phyloP scores from a whole-genome alignment of 2,797 vertebrate genomes.

The Squalus acanthias region DNA sequence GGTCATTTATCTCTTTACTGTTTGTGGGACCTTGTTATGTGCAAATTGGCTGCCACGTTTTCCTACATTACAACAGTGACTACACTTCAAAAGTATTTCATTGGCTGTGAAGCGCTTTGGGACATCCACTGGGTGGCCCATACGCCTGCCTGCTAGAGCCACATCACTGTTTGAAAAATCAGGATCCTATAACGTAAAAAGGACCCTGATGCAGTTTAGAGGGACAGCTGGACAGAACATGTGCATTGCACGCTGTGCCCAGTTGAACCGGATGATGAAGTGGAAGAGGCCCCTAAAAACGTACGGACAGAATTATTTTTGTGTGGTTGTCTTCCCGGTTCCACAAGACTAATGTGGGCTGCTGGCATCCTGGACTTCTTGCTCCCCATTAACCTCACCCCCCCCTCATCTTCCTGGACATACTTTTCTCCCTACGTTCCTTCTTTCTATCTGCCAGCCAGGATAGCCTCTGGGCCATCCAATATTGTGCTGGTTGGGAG shows the following conservation, averaged over 20 bases:
- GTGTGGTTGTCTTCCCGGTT: too few relatives aligned
- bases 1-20: neutral
- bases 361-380: neutral
- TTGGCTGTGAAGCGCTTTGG: neutral
- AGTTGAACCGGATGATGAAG: neutral
- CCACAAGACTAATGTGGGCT: neutral
- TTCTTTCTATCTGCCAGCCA: neutral
- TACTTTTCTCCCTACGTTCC: neutral
- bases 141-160: neutral
- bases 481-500: neutral
- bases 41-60: neutral
- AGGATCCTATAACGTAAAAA: neutral
- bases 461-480: neutral
- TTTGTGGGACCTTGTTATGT: neutral
- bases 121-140: neutral
- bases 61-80: neutral
- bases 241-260: neutral
- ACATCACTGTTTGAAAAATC: neutral
- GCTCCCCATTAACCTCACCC: neutral
- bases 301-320: neutral
- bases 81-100: neutral
- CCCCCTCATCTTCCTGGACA: neutral
- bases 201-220: neutral
- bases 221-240: neutral
- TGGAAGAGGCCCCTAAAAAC: neutral